A percentile compares a stretch with the other conserved stretches of the same genome.
These are phyloP conservation scores for Pardosa pseudoannulata DNA, from an alignment of 2,888 invertebrate genomes.

Conservation along the genomic window DNA sequence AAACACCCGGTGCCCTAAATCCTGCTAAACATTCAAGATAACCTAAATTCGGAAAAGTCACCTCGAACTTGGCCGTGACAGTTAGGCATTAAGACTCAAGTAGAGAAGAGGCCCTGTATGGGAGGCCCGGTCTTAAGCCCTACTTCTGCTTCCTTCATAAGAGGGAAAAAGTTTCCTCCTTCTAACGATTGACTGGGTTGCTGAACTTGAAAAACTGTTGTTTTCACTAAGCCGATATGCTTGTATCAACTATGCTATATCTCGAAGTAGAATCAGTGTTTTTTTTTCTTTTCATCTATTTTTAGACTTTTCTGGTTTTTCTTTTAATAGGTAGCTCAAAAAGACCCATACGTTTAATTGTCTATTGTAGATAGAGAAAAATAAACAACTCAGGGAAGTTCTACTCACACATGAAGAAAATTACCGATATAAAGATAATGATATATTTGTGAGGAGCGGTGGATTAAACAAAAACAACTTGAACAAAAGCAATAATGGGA, in stretches of 20 bases:
- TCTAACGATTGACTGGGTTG: neutral
- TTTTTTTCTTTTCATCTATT: slow-evolving; percentile 6
- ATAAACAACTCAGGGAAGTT: neutral
- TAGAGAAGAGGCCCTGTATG: neutral
- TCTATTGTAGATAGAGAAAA: neutral
- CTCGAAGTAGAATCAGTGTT: slow-evolving; percentile 10
- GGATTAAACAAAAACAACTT: no score
- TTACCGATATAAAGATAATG: no score
- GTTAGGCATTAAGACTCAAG: neutral
- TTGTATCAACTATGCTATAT: slow-evolving; percentile 28
- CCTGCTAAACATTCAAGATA: slow-evolving; percentile 42
- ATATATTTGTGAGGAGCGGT: no score
- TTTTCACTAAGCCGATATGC: slow-evolving; percentile 20
- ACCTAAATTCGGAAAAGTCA: slow-evolving; percentile 54
- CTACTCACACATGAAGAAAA: no score
- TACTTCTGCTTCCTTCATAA: neutral
- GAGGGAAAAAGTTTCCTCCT: neutral
- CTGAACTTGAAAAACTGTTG: slow-evolving; percentile 37
- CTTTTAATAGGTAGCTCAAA: neutral
- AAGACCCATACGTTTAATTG: neutral
- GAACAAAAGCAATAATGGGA: no score
- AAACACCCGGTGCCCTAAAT: slow-evolving; percentile 44
- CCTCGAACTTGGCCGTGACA: slow-evolving; percentile 65
- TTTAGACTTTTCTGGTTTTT: neutral
- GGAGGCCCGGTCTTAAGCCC: neutral